Percentiles rank a stretch among this genome's conserved stretches.
Evolutionary conservation across 1,140 invertebrate species (phyloP).

Genomic region (Asbolus verrucosus): DNA sequence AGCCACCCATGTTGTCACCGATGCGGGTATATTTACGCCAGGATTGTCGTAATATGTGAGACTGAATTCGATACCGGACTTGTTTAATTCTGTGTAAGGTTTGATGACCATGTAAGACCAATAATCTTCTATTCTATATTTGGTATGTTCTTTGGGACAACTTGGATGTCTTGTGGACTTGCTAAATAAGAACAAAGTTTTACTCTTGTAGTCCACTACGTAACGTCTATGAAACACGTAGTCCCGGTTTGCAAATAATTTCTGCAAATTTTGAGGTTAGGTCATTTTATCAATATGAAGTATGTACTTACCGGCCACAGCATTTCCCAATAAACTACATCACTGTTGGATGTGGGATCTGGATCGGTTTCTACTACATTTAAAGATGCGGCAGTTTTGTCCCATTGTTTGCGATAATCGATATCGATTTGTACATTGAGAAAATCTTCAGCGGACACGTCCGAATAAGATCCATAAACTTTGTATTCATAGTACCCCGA

Average conservation of each 20-base stretch:
- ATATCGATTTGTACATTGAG: conserved; percentile 84
- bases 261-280: conserved; percentile 66
- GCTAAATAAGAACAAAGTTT: conserved; percentile 73
- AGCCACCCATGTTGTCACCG: conserved; percentile 77
- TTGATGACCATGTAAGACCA: conserved; percentile 90
- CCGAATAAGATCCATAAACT: conserved; percentile 85
- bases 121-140: conserved; percentile 80
- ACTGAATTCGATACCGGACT: conserved; percentile 80
- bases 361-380: conserved; percentile 77
- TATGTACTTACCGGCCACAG: conserved; percentile 79
- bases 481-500: conserved; percentile 84
- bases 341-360: conserved; percentile 68
- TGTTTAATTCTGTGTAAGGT: conserved; percentile 72
- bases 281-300: neutral
- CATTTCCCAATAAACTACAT: conserved; percentile 90
- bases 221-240: conserved; percentile 87
- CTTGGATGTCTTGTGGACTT: conserved; percentile 73
- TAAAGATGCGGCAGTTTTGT: conserved; percentile 79
- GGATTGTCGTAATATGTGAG: conserved; percentile 91
- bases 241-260: conserved; percentile 86
- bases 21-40: conserved; percentile 76
- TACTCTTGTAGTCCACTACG: conserved; percentile 69
- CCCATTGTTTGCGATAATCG: conserved; percentile 83
- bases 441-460: conserved; percentile 83
- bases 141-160: conserved; percentile 70